Base-by-base conservation (phyloP, 2,113 vertebrate species). In the Falcunculus frontatus region DNA sequence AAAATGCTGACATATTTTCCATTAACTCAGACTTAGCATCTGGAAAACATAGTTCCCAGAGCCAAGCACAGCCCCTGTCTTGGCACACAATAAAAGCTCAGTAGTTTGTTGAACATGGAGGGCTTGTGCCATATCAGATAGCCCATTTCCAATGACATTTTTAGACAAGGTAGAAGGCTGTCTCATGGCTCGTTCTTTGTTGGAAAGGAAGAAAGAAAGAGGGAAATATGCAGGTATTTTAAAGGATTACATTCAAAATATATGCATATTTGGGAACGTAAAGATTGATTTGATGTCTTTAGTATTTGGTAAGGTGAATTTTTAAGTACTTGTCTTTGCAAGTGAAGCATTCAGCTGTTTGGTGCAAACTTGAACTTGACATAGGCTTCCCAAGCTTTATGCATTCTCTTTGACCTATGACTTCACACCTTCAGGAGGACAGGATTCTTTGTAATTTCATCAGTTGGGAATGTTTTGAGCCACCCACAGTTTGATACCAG, bases 241-340 rank as follows among this genome's bases (percentile, higher is more conserved):
- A 77, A 84, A 73, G 18, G 30, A 56, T 26, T 62, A 20, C 4
- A 53, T 37, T 57, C 4, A 75, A 57, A 74, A 67, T 25, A 67
- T 1, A 44, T 3, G 19, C 26, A 11, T 57, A 33, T 49, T 20
- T 50, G 5, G 17, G n/a, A 83, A 83, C 0, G 0, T 9, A 62
- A 70, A 62, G 26, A 47, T 83, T 37, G 19, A 9, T 55, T 41
- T 55, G 33, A 17, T 46, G 22, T 27, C 41, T 76, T 55, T 32
- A n/a, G 39, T 29, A 26, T 59, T 52, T 47, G 47, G 47, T n/a
- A 10, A 39, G 32, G 13, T 32, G 16, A 75, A 62, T 72, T 87
- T 91, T 53, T 59, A 70, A 37, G 42, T 12, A 62, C 7, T 18
- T 73, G 18, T 53, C 32, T 37, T 82, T 39, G 7, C 12, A 68